Conservation (phyloP, 2,113 vertebrate genomes). For the Triplophysa dalaica region DNA sequence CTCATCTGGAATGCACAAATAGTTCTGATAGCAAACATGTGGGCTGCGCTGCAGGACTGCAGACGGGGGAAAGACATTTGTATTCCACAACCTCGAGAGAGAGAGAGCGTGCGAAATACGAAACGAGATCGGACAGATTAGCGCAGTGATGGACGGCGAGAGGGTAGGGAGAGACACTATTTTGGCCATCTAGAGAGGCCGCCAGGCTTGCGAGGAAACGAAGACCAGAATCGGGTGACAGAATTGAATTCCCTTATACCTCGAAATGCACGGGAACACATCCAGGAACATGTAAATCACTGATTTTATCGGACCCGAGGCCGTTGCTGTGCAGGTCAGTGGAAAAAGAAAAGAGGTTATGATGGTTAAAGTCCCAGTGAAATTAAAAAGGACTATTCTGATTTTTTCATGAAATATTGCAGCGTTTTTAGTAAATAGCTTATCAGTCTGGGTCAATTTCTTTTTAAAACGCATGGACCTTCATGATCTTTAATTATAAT, state of each 20-base stretch:
- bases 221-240: slow-evolving; percentile 9
- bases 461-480: too few species aligned
- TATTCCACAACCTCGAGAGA: slow-evolving; percentile 26
- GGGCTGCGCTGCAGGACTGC: slow-evolving; percentile 50
- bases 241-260: slow-evolving; percentile 3
- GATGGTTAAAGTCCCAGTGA: neutral
- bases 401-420: too few species aligned
- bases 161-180: slow-evolving; percentile 16
- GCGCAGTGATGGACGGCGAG: slow-evolving; percentile 17
- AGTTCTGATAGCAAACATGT: slow-evolving; percentile 55
- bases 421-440: too few species aligned
- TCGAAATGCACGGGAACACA: neutral
- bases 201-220: slow-evolving; percentile 16
- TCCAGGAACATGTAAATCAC: slow-evolving; percentile 34
- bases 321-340: neutral
- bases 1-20: slow-evolving; percentile 48
- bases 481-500: too few species aligned
- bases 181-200: slow-evolving; percentile 17
- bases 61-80: slow-evolving; percentile 33
- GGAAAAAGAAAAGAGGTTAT: neutral
- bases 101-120: neutral
- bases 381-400: too few species aligned
- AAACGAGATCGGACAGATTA: slow-evolving; percentile 42
- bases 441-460: too few species aligned
- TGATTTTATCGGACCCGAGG: neutral